phyloP scores from a whole-genome alignment of 92 coral and sea anemone species.

The Parazoanthus swiftii region DNA sequence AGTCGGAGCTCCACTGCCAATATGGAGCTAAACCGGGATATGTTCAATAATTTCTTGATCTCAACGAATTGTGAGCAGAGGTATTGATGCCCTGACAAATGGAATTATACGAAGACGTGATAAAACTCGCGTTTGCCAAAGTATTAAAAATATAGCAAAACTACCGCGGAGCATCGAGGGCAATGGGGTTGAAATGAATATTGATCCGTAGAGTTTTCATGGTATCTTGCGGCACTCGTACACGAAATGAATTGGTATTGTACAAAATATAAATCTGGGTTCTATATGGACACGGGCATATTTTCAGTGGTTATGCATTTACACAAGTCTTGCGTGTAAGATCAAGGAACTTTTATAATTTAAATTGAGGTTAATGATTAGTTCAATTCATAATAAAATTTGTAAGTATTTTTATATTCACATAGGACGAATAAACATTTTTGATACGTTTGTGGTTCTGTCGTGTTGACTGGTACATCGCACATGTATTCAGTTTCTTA shows the following conservation, averaged over 20 bases:
- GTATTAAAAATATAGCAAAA: too few relatives aligned
- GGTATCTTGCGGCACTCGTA: not conserved
- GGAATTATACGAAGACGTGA: too few relatives aligned
- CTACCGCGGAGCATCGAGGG: too few relatives aligned
- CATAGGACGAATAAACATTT: constrained; percentile 11
- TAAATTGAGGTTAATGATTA: not conserved
- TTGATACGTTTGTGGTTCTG: not conserved
- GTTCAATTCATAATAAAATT: constrained; percentile 9
- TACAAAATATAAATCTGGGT: not conserved
- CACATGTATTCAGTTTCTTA: too few relatives aligned
- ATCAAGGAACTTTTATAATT: not conserved
- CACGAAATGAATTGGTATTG: not conserved
- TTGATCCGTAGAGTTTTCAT: not conserved
- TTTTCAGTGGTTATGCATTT: not conserved
- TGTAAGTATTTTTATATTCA: constrained; percentile 21
- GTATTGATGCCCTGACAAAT: too few relatives aligned
- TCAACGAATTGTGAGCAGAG: too few relatives aligned
- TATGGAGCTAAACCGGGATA: too few relatives aligned
- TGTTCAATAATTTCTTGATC: too few relatives aligned
- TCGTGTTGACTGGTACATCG: not conserved
- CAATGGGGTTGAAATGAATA: not conserved
- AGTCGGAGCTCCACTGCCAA: too few relatives aligned
- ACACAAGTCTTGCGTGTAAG: not conserved
- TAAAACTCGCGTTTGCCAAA: too few relatives aligned
- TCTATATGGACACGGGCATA: too few relatives aligned